Base-by-base conservation (phyloP, 2,888 invertebrate genomes). In the Oscheius sp. region DNA sequence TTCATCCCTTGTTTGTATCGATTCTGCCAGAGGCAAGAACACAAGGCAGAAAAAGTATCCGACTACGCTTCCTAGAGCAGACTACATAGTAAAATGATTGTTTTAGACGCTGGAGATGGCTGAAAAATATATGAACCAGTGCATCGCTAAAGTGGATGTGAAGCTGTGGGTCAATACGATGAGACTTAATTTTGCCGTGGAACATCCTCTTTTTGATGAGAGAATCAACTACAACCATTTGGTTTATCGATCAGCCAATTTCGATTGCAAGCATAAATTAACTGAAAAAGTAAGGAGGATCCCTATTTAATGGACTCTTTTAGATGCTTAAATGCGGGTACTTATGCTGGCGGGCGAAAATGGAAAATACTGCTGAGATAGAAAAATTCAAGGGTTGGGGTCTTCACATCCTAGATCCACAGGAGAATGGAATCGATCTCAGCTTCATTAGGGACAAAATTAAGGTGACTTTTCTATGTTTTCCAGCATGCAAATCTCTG, bases 121-220 rank as follows among this genome's bases (percentile, higher is more conserved):
- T 25, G 55, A 55, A 17, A 34, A 10, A 0, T 34, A 33, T 34
- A n/a, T 55, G 33, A 55, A 34, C 33, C 4, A 55, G 12, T 55
- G 33, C 20, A 15, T 37, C 20, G n/a, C 31, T 20, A 15, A 34
- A 6, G n/a, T 55, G 15, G 23, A 55, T n/a, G 15, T 55, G 4
- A 55, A 55, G 23, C n/a, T 55, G 23, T n/a, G 55, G 20, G 33
- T 55, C 10, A 55, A 55, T 55, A 55, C 55, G 12, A 55, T 55
- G 55, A 33, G 55, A 25, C 37, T 55, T 20, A 55, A 55, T 34
- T 55, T 55, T 34, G 3, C 34, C 8, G 34, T 55, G 37, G 55
- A 31, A 17, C n/a, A 33, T 12, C 8, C 37, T 10, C n/a, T 55
- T 12, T 55, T 55, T 34, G 34, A 17, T 2, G 34, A 55, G 20